These are phyloP conservation scores for Eretmocerus hayati DNA, from an alignment of 2,888 invertebrate genomes.

Conservation along the genomic window DNA sequence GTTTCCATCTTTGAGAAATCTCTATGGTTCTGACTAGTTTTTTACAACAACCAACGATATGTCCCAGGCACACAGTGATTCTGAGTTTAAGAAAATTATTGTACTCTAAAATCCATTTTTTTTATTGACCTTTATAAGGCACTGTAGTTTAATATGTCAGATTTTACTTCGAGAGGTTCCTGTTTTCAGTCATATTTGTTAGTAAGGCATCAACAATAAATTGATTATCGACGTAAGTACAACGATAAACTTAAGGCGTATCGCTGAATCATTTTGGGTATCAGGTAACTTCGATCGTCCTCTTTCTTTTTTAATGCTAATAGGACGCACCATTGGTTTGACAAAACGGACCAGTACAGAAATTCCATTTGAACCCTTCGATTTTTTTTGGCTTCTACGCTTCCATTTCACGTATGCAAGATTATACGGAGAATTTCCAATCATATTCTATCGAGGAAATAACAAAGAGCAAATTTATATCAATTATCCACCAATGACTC, in stretches of 20 bases:
- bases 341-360: constrained; percentile 4
- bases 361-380: no score
- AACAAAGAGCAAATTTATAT: no score
- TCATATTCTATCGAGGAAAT: no score
- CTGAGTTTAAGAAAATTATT: constrained; percentile 1
- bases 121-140: constrained; percentile 16
- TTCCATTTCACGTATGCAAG: no score
- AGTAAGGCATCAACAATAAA: constrained; percentile 20
- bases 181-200: constrained; percentile 15
- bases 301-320: neutral
- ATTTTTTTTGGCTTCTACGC: no score
- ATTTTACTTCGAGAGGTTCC: constrained; percentile 2
- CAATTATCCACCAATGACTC: no score
- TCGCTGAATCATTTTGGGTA: constrained; percentile 1
- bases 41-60: constrained; percentile 20
- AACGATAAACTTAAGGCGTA: neutral
- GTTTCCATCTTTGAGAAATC: constrained; percentile 1
- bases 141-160: constrained; percentile 16
- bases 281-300: constrained; percentile 22
- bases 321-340: constrained; percentile 18
- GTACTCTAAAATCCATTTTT: constrained; percentile 2
- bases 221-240: constrained; percentile 3
- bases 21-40: constrained; percentile 21
- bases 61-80: constrained; percentile 21
- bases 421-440: no score